Percentiles rank a stretch among this genome's conserved stretches.
phyloP scores from a whole-genome alignment of 2,113 vertebrate genomes.

The Eubucco bourcierii region DNA sequence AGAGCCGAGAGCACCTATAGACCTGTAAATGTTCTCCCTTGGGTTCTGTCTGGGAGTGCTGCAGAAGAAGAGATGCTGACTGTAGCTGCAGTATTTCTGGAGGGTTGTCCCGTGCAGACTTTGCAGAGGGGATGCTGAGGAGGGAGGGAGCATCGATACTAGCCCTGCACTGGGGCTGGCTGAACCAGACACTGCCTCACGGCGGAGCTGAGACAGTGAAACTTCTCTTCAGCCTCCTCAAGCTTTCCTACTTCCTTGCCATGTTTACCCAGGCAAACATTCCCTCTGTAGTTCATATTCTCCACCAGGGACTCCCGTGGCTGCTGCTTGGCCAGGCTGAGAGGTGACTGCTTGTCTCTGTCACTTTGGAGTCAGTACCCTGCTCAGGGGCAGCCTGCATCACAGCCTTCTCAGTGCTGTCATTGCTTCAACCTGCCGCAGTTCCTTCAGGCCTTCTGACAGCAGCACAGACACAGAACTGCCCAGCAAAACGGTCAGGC shows the following conservation, averaged over 20 bases:
- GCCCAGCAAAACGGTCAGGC: too few relatives aligned
- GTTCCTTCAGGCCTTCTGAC: too few relatives aligned
- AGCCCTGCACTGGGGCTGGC: neutral
- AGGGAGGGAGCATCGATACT: neutral
- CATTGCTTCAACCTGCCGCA: too few relatives aligned
- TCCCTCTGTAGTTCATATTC: neutral
- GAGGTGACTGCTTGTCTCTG: neutral
- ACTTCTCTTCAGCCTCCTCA: neutral
- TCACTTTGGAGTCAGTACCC: neutral
- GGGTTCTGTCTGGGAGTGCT: neutral
- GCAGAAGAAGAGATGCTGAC: neutral
- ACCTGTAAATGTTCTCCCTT: neutral
- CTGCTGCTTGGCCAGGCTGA: neutral
- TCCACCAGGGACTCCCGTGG: neutral
- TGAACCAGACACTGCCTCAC: neutral
- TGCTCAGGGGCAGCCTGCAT: neutral
- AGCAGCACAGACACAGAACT: too few relatives aligned
- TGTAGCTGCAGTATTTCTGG: neutral
- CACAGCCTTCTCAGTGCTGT: too few relatives aligned
- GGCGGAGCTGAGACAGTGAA: neutral
- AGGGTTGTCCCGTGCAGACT: neutral
- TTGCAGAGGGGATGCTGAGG: neutral
- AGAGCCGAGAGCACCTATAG: neutral
- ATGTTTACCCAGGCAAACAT: neutral
- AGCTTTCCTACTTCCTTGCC: neutral